Percentiles rank a stretch among this genome's conserved stretches.
phyloP scores from a whole-genome alignment of 2,797 vertebrate genomes.

The Brachyalestes nurse region DNA sequence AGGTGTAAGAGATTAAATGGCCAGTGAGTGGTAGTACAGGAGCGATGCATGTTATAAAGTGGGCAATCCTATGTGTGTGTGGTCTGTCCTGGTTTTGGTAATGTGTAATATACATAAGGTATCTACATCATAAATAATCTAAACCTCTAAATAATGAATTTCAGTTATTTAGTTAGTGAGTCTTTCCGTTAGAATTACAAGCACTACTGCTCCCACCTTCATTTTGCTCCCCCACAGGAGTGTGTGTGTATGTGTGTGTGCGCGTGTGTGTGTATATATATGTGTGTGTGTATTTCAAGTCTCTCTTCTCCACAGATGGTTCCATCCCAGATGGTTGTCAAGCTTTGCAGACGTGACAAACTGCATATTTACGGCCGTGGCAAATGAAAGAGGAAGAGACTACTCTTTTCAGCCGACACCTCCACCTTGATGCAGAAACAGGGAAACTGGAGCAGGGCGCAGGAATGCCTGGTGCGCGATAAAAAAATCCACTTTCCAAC shows the following conservation, averaged over 20 bases:
- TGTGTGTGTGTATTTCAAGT: slow-evolving; percentile 15
- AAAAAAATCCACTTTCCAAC: slow-evolving; percentile 44
- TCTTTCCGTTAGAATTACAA: neutral
- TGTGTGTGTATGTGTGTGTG: neutral
- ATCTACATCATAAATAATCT: neutral
- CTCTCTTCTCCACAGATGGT: slow-evolving; percentile 55
- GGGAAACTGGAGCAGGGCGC: slow-evolving; percentile 43
- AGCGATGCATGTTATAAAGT: too few relatives aligned
- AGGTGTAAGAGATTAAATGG: neutral
- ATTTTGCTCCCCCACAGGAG: neutral
- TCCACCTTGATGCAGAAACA: slow-evolving; percentile 46
- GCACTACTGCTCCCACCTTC: neutral
- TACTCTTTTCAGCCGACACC: slow-evolving; percentile 49
- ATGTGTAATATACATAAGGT: neutral
- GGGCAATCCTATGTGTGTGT: neutral
- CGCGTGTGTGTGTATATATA: neutral
- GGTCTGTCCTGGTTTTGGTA: neutral
- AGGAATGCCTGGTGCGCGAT: slow-evolving; percentile 34
- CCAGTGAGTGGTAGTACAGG: neutral
- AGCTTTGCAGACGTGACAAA: slow-evolving; percentile 46
- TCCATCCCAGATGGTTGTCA: slow-evolving; percentile 50
- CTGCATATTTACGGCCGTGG: slow-evolving; percentile 58
- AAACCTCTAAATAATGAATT: slow-evolving; percentile 11
- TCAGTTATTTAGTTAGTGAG: neutral
- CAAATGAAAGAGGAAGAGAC: slow-evolving; percentile 57